Conservation (phyloP, 2,113 vertebrate species). For the Sminthopsis crassicaudata region DNA sequence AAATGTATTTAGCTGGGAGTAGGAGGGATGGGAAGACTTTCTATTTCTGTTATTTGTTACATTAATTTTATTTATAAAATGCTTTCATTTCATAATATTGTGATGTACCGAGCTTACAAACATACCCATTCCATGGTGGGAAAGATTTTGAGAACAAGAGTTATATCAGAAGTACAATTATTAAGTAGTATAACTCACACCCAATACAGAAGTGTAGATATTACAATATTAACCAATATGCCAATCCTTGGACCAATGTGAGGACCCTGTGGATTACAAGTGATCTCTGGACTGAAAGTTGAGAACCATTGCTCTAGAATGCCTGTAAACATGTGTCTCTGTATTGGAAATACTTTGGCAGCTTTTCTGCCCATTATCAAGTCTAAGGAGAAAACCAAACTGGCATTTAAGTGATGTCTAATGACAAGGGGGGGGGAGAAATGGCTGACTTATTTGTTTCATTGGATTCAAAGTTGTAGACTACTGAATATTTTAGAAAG, state of each 20-base stretch:
- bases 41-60: background rate
- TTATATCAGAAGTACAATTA: background rate
- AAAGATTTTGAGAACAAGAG: background rate
- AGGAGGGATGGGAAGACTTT: background rate
- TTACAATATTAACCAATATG: background rate
- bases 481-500: constrained; percentile 2
- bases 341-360: background rate
- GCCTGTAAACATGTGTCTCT: background rate
- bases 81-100: background rate
- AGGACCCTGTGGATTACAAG: background rate
- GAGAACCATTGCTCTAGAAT: background rate
- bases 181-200: background rate
- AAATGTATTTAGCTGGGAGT: background rate
- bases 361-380: background rate
- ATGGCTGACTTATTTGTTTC: background rate
- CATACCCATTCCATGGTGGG: background rate
- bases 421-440: too few relatives aligned
- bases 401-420: fast-evolving
- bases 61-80: background rate
- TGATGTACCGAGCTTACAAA: background rate
- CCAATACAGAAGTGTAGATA: background rate
- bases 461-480: background rate
- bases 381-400: background rate
- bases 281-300: background rate
- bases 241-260: background rate